phyloP scores from a whole-genome alignment of 2,797 vertebrate genomes.

The Erithacus rubecula region DNA sequence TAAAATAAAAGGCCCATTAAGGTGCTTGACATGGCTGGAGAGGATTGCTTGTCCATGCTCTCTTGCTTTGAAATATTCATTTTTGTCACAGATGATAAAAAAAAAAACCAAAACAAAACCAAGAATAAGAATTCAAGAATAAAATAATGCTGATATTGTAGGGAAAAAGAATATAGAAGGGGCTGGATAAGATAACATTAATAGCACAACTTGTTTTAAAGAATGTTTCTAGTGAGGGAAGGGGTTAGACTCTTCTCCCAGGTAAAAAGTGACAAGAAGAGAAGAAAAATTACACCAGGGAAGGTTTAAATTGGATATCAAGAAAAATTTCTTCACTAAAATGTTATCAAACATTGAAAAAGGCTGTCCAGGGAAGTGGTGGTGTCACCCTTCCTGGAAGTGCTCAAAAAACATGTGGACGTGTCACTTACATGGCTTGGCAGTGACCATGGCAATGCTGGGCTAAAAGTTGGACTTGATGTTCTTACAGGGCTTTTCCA shows the following conservation, averaged over 20 bases:
- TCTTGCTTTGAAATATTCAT: background rate
- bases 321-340: background rate
- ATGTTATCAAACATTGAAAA: background rate
- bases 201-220: background rate
- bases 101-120: background rate
- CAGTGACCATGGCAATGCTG: background rate
- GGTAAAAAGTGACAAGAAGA: background rate
- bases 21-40: background rate
- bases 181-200: background rate
- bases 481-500: background rate
- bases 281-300: background rate
- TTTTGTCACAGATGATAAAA: background rate
- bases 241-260: background rate
- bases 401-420: accelerated
- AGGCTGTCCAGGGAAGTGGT: background rate
- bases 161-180: background rate
- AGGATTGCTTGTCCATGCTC: background rate
- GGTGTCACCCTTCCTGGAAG: background rate
- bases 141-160: background rate
- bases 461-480: background rate
- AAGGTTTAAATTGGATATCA: background rate
- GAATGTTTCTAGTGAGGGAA: accelerated
- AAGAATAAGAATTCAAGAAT: background rate
- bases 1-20: background rate
- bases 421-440: background rate